A percentile compares a stretch with the other conserved stretches of the same genome.
phyloP scores from a whole-genome alignment of 2,888 invertebrate genomes.

The Parnassius mnemosyne region DNA sequence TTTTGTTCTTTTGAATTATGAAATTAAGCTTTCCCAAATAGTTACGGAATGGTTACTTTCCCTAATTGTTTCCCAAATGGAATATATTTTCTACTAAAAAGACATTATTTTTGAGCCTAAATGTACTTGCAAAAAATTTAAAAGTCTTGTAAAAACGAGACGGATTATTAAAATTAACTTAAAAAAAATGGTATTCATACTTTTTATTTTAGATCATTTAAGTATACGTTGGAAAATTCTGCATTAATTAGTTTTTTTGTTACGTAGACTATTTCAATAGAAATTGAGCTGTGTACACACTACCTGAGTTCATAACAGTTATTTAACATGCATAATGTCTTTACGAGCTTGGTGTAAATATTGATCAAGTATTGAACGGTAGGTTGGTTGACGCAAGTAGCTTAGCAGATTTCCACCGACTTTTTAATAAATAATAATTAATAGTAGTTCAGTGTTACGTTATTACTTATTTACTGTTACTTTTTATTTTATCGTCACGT shows the following conservation, averaged over 20 bases:
- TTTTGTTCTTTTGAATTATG: no score
- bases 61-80: no score
- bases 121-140: not conserved
- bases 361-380: constrained; percentile 18
- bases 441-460: no score
- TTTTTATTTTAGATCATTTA: not conserved
- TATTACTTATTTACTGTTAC: not conserved
- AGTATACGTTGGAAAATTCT: not conserved
- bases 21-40: no score
- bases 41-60: no score
- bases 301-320: not conserved
- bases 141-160: no score
- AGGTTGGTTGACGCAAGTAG: constrained; percentile 15
- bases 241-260: not conserved
- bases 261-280: constrained; percentile 2
- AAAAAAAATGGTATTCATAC: not conserved
- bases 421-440: no score
- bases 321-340: constrained; percentile 3
- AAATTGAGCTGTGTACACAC: constrained; percentile 10
- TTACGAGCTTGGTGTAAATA: constrained; percentile 9
- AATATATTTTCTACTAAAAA: no score
- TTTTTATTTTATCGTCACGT: constrained; percentile 7
- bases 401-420: no score
- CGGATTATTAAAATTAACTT: no score
- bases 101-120: not conserved